A percentile compares a stretch with the other conserved stretches of the same genome.
phyloP scores from a whole-genome alignment of 2,113 vertebrate genomes.

The Pelusios castaneus region DNA sequence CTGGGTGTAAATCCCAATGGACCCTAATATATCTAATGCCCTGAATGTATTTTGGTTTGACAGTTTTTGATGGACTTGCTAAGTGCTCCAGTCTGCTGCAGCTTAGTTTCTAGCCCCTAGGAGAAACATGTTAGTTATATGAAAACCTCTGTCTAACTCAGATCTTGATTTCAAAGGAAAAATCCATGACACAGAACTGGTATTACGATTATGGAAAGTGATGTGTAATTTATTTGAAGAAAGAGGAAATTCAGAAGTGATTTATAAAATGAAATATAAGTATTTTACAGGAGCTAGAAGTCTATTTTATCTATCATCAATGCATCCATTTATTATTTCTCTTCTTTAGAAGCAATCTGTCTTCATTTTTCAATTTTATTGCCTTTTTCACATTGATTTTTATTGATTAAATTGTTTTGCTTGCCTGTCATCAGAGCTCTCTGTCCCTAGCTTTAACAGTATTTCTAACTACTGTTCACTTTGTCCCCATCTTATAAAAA shows the following conservation, averaged over 20 bases:
- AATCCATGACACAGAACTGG: neutral
- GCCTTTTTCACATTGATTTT: slow-evolving; percentile 6
- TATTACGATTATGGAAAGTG: neutral
- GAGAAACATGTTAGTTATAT: neutral
- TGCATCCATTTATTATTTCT: neutral
- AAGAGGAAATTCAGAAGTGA: neutral
- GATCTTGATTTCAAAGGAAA: slow-evolving; percentile 36
- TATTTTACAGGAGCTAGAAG: neutral
- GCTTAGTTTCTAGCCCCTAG: slow-evolving; percentile 10
- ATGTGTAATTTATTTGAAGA: neutral
- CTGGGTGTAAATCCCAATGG: neutral
- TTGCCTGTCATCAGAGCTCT: neutral
- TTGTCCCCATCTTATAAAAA: neutral
- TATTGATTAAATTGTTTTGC: slow-evolving; percentile 8
- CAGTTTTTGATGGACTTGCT: slow-evolving; percentile 16
- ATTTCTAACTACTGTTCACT: slow-evolving; percentile 19
- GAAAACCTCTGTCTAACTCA: neutral
- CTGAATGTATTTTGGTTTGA: slow-evolving; percentile 38
- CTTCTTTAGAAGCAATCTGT: neutral
- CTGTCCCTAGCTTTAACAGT: neutral
- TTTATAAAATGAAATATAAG: neutral
- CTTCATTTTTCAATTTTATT: slow-evolving; percentile 1
- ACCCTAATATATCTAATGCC: neutral
- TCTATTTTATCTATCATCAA: neutral
- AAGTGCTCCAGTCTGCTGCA: slow-evolving; percentile 34